Base-by-base conservation (phyloP, 2,888 invertebrate genomes). In the Bugulina stolonifera region DNA sequence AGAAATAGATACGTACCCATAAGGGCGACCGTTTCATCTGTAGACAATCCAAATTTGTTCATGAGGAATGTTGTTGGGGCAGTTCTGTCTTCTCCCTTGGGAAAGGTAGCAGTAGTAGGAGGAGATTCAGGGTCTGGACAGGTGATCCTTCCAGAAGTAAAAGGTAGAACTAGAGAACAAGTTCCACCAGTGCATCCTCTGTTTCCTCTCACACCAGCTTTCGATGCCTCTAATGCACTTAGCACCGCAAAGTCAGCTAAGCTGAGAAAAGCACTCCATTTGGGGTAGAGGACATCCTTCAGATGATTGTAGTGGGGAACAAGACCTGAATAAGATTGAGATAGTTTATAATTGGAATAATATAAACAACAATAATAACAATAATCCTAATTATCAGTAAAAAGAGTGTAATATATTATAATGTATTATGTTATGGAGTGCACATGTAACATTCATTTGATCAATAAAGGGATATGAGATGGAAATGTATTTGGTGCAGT, bases 21-120 rank as follows among this genome's bases (percentile, higher is more conserved):
- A 32, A 64, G 34, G n/a, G 64, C 64, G 27, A 64, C 64, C 64
- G 32, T 64, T n/a, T 64, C 64, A 32, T 32, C 32, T 10, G 25
- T 5, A 10, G 64, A 29, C 14, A 64, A 27, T 1, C 64, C 64
- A n/a, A 64, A 64, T 5, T 27, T 32, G 3, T 64, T 5, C 22
- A 10, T 10, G 2, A 64, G 5, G 43, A 43, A 43, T 25, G 25
- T 27, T 32, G 3, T 2, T 29, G 64, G 64, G 34, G 29, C 2
- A 32, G 22, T 5, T 2, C 5, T n/a, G 32, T 64, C 64, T 32
- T 25, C 2, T 25, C 64, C 64, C 14, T 32, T 27, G 34, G 64
- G 64, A 3, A 64, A 29, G 32, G 5, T 32, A n/a, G 27, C 32
- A 18, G 2, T 22, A 27, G 29, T 14, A 29, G 64, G 64, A 10